Percentiles rank a stretch among this genome's conserved stretches.
Evolutionary conservation across 2,888 invertebrate genomes (phyloP).

Genomic region (Hirtodrosophila trivittata): DNA sequence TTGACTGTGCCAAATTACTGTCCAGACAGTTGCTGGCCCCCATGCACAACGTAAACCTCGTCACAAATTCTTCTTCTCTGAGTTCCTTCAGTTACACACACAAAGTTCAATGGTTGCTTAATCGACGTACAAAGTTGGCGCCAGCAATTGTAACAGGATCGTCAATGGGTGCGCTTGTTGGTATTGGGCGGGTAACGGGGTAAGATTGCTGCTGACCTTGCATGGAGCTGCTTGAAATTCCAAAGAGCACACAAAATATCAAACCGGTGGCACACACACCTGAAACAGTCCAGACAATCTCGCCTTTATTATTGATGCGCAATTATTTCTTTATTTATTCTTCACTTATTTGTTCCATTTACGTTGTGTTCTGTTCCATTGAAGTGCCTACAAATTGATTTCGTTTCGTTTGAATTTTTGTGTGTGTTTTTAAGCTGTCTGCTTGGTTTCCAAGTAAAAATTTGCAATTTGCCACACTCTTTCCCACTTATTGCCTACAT

Average conservation of each 20-base stretch:
- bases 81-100: too few species aligned
- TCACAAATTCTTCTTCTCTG: too few species aligned
- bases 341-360: constrained; percentile 27
- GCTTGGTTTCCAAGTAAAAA: constrained; percentile 34
- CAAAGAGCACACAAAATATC: constrained; percentile 15
- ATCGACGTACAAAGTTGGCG: too few species aligned
- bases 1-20: constrained; percentile 32
- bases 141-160: too few species aligned
- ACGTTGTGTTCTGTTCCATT: constrained; percentile 31
- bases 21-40: too few species aligned
- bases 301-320: constrained; percentile 31
- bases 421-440: constrained; percentile 1
- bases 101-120: constrained; percentile 58
- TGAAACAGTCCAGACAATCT: too few species aligned
- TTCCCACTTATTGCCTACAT: constrained; percentile 23
- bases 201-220: constrained; percentile 46
- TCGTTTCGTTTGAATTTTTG: constrained; percentile 25
- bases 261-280: not conserved
- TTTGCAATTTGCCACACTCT: constrained; percentile 13
- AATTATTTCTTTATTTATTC: constrained; percentile 37
- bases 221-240: constrained; percentile 37
- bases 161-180: too few species aligned
- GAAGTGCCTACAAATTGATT: constrained; percentile 36
- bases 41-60: too few species aligned
- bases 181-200: too few species aligned